Conservation (phyloP, 2,113 vertebrate genomes). For the Rana temporaria region DNA sequence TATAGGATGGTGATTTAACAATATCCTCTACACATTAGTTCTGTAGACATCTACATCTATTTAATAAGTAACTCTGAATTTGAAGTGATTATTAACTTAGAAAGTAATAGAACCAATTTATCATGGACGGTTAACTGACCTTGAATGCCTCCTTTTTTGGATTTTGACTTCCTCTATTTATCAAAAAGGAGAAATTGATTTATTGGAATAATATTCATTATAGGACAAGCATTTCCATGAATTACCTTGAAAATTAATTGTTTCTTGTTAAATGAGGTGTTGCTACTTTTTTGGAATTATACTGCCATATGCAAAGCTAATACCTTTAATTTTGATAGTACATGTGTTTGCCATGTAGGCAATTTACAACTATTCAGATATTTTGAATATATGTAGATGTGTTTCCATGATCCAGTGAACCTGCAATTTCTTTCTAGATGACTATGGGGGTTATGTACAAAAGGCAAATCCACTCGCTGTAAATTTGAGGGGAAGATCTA, state of each 20-base stretch:
- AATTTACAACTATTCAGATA: too few relatives aligned
- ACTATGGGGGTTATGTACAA: too few relatives aligned
- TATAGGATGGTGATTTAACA: background rate
- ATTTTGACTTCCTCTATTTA: constrained; percentile 46
- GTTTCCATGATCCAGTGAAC: too few relatives aligned
- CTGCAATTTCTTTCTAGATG: too few relatives aligned
- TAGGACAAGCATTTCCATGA: constrained; percentile 43
- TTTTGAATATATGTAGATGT: too few relatives aligned
- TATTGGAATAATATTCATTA: constrained; percentile 55
- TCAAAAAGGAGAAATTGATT: constrained; percentile 51
- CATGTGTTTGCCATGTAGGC: too few relatives aligned
- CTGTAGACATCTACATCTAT: constrained; percentile 15
- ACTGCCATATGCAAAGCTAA: background rate
- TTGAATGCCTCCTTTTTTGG: constrained; percentile 52
- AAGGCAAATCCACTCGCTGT: too few relatives aligned
- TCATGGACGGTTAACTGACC: constrained; percentile 49
- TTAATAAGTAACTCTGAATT: constrained; percentile 48
- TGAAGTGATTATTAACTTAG: constrained; percentile 49
- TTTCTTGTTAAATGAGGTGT: constrained; percentile 29
- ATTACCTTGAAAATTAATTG: constrained; percentile 48
- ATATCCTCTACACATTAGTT: background rate
- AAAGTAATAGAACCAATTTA: constrained; percentile 52
- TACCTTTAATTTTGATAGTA: too few relatives aligned
- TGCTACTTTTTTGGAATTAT: background rate
- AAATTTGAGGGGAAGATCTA: too few relatives aligned